Conservation (phyloP, 2,797 vertebrate species). For the Ptychadena robeensis region DNA sequence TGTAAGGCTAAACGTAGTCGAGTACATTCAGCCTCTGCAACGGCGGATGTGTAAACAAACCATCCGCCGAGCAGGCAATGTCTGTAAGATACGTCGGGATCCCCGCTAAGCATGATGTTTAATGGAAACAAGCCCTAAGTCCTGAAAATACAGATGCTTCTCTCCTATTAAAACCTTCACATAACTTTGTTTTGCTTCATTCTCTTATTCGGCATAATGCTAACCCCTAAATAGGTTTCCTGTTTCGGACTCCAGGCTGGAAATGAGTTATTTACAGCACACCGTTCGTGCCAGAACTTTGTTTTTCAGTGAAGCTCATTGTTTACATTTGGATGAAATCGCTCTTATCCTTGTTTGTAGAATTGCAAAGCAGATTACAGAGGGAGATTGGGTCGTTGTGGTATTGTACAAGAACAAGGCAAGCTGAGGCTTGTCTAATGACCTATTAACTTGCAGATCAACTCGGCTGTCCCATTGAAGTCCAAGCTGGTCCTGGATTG, state of each 20-base stretch:
- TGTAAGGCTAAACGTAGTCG: too few species aligned
- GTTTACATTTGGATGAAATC: constrained; percentile 22
- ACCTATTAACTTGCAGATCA: constrained; percentile 13
- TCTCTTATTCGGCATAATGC: too few species aligned
- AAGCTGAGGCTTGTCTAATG: constrained; percentile 44
- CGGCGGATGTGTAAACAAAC: too few species aligned
- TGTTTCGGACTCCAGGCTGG: not conserved
- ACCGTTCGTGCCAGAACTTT: constrained; percentile 8
- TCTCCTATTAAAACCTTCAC: too few species aligned
- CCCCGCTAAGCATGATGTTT: too few species aligned
- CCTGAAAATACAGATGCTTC: too few species aligned
- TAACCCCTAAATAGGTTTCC: not conserved
- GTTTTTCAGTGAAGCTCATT: not conserved
- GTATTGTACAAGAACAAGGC: constrained; percentile 31
- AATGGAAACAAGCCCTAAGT: too few species aligned
- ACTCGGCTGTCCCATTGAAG: constrained; percentile 14
- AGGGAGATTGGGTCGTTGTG: not conserved
- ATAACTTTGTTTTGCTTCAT: too few species aligned
- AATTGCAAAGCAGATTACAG: constrained; percentile 18
- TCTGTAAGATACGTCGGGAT: too few species aligned
- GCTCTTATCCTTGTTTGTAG: constrained; percentile 10
- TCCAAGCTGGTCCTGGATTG: constrained; percentile 6
- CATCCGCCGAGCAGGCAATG: too few species aligned
- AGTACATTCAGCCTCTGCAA: too few species aligned
- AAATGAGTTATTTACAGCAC: constrained; percentile 4